These are phyloP conservation scores for Cirrhinus mrigala DNA, from an alignment of 2,797 vertebrate species.

Conservation along the genomic window DNA sequence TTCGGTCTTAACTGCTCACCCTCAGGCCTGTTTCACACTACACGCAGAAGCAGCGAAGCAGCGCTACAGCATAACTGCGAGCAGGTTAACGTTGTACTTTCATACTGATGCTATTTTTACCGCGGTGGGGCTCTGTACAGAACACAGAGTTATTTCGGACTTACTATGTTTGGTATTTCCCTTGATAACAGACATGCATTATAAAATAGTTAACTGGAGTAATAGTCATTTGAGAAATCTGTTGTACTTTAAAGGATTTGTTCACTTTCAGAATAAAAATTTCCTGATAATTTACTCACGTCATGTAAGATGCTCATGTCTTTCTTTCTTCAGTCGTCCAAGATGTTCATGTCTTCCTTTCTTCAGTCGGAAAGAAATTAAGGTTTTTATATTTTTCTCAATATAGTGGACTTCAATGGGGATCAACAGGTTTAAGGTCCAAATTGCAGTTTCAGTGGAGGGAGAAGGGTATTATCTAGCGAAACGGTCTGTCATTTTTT, in stretches of 20 bases:
- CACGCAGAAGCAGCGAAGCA: not conserved
- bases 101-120: not conserved
- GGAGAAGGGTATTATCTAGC: no score
- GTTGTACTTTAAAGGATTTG: not conserved
- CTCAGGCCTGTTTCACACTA: not conserved
- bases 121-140: not conserved
- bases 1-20: not conserved
- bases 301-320: no score
- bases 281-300: no score
- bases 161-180: not conserved
- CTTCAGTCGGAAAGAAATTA: no score
- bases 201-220: not conserved
- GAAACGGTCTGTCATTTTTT: no score
- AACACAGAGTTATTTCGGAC: not conserved
- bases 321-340: no score
- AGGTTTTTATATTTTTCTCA: no score
- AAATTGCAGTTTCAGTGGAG: no score
- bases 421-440: no score
- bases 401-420: no score
- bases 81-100: not conserved
- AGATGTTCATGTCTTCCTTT: no score
- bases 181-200: not conserved
- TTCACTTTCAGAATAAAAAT: no score
- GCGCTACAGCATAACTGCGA: not conserved
- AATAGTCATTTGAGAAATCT: not conserved